A percentile compares a stretch with the other conserved stretches of the same genome.
phyloP scores from a whole-genome alignment of 2,888 invertebrate genomes.

The Drosophila niveifrons region DNA sequence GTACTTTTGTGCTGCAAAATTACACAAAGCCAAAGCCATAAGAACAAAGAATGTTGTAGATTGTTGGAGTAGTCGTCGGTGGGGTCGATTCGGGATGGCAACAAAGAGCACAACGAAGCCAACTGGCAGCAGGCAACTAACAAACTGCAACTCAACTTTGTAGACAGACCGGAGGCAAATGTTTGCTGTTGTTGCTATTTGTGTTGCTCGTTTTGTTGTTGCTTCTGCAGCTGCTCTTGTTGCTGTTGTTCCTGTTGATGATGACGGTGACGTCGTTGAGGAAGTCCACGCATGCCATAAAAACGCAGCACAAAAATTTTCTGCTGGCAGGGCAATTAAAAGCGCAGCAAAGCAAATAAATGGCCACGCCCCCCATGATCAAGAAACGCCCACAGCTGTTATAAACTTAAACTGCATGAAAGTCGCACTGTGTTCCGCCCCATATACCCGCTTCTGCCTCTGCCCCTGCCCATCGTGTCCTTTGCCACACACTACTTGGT shows the following conservation, averaged over 20 bases:
- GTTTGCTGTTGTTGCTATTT: slow-evolving; percentile 33
- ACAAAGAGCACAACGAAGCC: slow-evolving; percentile 39
- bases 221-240: slow-evolving; percentile 24
- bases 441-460: neutral
- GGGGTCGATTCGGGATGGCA: slow-evolving; percentile 1
- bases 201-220: slow-evolving; percentile 21
- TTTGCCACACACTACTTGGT: neutral
- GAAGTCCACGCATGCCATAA: slow-evolving; percentile 63
- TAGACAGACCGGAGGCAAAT: slow-evolving; percentile 73
- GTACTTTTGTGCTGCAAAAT: slow-evolving; percentile 58
- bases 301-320: slow-evolving; percentile 55
- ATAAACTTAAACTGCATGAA: slow-evolving; percentile 61
- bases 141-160: slow-evolving; percentile 79
- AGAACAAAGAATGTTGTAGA: slow-evolving; percentile 64
- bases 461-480: neutral
- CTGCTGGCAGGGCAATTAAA: slow-evolving; percentile 76
- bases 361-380: slow-evolving; percentile 63
- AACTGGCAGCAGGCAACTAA: slow-evolving; percentile 55
- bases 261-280: slow-evolving; percentile 30
- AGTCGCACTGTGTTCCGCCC: slow-evolving; percentile 19
- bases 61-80: neutral
- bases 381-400: slow-evolving; percentile 54
- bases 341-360: slow-evolving; percentile 76
- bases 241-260: slow-evolving; percentile 30
- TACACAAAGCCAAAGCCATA: slow-evolving; percentile 62